Evolutionary conservation across 2,113 vertebrate genomes (phyloP), one percentile per base, ranked within the genome.

Genomic region (Poicephalus meyeri): DNA sequence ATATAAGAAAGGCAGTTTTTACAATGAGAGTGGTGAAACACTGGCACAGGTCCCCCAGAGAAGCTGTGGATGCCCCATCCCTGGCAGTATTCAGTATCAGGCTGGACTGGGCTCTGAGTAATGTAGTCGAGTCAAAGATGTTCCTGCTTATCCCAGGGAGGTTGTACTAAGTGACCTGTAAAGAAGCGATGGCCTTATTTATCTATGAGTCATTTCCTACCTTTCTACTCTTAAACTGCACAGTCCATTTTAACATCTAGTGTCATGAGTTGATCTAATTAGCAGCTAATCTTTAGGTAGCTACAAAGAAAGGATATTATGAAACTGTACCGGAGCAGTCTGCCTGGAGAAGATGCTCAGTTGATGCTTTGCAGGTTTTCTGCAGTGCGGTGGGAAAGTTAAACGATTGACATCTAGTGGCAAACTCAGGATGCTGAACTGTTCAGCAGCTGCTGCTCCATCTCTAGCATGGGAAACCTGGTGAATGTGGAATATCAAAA

Each of bases 371-470:
- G 23, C 35, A 10, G 20, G 7, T 68, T 88, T 80, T 72, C 49
- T 44, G 31, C 64, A 65, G 26, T n/a, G 18, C 17, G 68, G 80
- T 33, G 44, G 76, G 41, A 94, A 71, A 95, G 78, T 86, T 95
- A 83, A 97, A 65, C 84, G 92, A 82, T 93, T 98, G 98, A 97
- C 98, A 98, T 97, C 98, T 98, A 97, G 97, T 96, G 98, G 98
- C 25, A 65, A 71, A 17, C 56, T 92, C 16, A 60, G 47, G 41
- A 19, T 17, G 3, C 35, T 79, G 39, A 73, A 16, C 53, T 86
- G 87, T 13, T 33, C 84, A 65, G 33, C 21, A 81, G 72, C 37
- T 74, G 63, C 68, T 80, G 13, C 31, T 92, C 2, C 16, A 10
- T 50, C 52, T 29, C 17, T 7, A 16, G 11, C n/a, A 31, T 1